Evolutionary conservation across 1,140 invertebrate species (phyloP), one percentile per base, ranked within the genome.

Genomic region (Aporrectodea caliginosa): DNA sequence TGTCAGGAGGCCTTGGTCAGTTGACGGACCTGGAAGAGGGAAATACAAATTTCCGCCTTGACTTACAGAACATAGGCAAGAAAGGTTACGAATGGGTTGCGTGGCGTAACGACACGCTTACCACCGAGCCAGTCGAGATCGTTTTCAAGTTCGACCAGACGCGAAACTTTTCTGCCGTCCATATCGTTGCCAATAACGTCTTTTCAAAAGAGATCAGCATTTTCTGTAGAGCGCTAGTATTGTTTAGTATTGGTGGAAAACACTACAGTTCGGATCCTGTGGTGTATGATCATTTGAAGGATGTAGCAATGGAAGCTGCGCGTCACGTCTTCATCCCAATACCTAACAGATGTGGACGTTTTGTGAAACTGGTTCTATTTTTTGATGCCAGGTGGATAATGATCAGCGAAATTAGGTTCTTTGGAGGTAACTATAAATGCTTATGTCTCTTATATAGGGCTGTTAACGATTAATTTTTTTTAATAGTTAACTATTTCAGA

Each of bases 331-430:
- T 92, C 81, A 93, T 97, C 82, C 93, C 93, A 83, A 90, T 96
- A n/a, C 22, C 43, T 22, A 58, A 58, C 83, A 91, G 93, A 2
- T 91, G 96, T 32, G 95, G 93, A 1, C 91, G 91, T 84, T 95
- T 93, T 88, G 92, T 96, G 32, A 93, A 93, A 83, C 89, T 96
- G 22, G 91, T 92, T 82, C 88, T 96, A 16, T 91, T 91, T 82
- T 97, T 96, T 88, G 92, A 93, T 6, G 91, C 93, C 1, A 90
- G 92, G 76, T 97, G 94, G 94, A 94, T 97, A 80, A 92, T 97
- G 87, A 91, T 97, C 83, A 95, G 94, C 87, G 95, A 97, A 89
- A 90, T 96, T 73, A 80, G 83, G 35, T 89, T 90, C 80, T 81
- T 83, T n/a, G 88, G 86, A 75, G 83, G 85, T 87, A 82, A 84